These are phyloP conservation scores for Asobara japonica DNA, from an alignment of 1,140 invertebrate species.

Conservation along the genomic window DNA sequence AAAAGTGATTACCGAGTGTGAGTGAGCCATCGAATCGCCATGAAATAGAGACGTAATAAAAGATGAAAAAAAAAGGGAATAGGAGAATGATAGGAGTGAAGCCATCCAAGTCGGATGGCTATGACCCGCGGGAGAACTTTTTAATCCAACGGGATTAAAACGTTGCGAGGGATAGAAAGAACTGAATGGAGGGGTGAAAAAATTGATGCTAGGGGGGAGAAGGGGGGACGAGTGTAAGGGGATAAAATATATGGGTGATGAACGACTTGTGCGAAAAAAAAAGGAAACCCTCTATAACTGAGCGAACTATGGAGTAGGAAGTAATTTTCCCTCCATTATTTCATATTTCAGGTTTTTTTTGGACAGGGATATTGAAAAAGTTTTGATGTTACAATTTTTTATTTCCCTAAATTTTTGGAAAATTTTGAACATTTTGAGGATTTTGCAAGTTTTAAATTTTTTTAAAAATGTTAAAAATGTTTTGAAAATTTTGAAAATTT, in stretches of 20 bases:
- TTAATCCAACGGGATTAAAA: conserved; percentile 14
- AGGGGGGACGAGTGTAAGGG: not conserved
- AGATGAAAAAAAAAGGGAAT: not conserved
- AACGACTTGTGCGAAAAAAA: not conserved
- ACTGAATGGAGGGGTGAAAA: not conserved
- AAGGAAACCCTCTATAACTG: not conserved
- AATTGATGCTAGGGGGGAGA: not conserved
- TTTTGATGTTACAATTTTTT: no score
- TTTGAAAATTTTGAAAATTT: no score
- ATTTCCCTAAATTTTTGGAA: no score
- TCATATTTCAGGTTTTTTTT: not conserved
- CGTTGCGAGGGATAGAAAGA: not conserved
- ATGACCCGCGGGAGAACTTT: conserved; percentile 7
- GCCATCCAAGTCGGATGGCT: not conserved
- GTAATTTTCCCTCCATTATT: no score
- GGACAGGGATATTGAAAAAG: no score
- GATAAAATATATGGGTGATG: conserved; percentile 7
- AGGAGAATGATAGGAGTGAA: not conserved
- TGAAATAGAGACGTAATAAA: conserved; percentile 11
- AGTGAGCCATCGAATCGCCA: not conserved
- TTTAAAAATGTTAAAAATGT: no score
- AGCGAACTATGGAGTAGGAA: not conserved
- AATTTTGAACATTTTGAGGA: no score
- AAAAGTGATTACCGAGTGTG: not conserved
- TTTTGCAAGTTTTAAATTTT: no score